A percentile compares a stretch with the other conserved stretches of the same genome.
Evolutionary conservation across 1,140 invertebrate species (phyloP).

Genomic region (Drosophila takahashii): DNA sequence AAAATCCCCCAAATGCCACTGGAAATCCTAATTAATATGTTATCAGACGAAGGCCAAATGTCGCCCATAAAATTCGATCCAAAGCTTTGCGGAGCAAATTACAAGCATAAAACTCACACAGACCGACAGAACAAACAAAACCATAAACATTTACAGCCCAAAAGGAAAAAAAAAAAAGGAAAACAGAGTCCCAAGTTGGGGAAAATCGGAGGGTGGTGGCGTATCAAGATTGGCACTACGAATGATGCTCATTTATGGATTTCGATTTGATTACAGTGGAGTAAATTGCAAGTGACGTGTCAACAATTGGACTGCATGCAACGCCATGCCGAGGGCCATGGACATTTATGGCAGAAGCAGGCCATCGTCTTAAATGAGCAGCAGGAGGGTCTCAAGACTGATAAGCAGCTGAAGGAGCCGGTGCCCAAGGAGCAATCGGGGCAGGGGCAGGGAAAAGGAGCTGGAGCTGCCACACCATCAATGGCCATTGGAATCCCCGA

Average conservation of each 20-base stretch:
- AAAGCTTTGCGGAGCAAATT: slow-evolving; percentile 46
- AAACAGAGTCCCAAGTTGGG: slow-evolving; percentile 5
- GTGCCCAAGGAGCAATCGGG: slow-evolving; percentile 22
- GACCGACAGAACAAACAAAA: slow-evolving; percentile 50
- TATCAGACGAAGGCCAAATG: slow-evolving; percentile 54
- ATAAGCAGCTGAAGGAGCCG: slow-evolving; percentile 58
- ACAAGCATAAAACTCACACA: slow-evolving; percentile 59
- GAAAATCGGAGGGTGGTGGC: background rate
- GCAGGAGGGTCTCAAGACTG: slow-evolving; percentile 58
- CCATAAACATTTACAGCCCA: slow-evolving; percentile 58
- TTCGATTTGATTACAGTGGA: slow-evolving; percentile 83
- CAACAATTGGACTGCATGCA: slow-evolving; percentile 84
- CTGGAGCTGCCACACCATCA: slow-evolving; percentile 16
- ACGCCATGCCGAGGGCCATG: slow-evolving; percentile 82
- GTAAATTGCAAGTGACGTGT: slow-evolving; percentile 83
- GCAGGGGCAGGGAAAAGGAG: slow-evolving; percentile 6
- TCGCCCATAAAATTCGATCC: slow-evolving; percentile 56
- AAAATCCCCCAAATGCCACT: slow-evolving; percentile 27
- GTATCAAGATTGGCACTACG: slow-evolving; percentile 40
- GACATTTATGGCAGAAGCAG: slow-evolving; percentile 83
- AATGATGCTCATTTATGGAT: slow-evolving; percentile 66
- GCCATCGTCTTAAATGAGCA: slow-evolving; percentile 80
- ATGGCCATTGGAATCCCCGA: slow-evolving; percentile 14
- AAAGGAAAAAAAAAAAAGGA: slow-evolving; percentile 18
- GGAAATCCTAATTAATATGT: slow-evolving; percentile 58